phyloP scores from a whole-genome alignment of 1,140 invertebrate genomes.

The Cryptotermes secundus region DNA sequence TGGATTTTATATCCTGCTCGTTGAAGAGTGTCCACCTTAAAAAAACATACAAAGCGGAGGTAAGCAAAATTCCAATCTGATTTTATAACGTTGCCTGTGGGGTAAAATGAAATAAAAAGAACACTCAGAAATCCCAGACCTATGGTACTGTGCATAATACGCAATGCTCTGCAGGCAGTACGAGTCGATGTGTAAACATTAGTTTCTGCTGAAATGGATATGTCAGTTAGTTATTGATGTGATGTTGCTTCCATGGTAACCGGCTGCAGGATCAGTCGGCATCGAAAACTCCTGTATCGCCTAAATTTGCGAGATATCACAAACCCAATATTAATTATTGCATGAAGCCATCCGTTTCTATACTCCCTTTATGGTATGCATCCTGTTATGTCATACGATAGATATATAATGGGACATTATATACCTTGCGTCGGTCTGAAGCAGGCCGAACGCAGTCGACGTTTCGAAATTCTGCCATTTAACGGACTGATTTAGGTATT shows the following conservation, averaged over 20 bases:
- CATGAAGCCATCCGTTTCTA: not conserved
- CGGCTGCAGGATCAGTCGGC: not conserved
- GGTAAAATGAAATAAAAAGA: too few species aligned
- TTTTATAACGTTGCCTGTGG: too few species aligned
- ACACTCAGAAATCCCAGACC: too few species aligned
- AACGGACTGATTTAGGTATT: not conserved
- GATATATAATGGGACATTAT: too few species aligned
- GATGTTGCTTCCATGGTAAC: not conserved
- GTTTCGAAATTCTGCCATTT: not conserved
- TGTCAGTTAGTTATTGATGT: not conserved
- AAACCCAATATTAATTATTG: not conserved
- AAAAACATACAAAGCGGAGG: too few species aligned
- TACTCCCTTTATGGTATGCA: too few species aligned
- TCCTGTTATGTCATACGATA: too few species aligned
- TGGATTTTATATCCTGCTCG: too few species aligned
- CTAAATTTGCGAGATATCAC: not conserved
- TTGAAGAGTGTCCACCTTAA: too few species aligned
- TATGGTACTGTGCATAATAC: not conserved
- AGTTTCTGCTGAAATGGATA: not conserved
- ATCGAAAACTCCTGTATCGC: not conserved
- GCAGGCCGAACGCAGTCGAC: not conserved
- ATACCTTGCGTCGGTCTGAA: not conserved
- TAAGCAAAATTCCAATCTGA: too few species aligned
- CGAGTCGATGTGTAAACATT: not conserved
- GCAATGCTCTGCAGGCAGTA: too few species aligned